Evolutionary conservation across 2,797 vertebrate genomes (phyloP).

Genomic region (Enteromius mattozi): DNA sequence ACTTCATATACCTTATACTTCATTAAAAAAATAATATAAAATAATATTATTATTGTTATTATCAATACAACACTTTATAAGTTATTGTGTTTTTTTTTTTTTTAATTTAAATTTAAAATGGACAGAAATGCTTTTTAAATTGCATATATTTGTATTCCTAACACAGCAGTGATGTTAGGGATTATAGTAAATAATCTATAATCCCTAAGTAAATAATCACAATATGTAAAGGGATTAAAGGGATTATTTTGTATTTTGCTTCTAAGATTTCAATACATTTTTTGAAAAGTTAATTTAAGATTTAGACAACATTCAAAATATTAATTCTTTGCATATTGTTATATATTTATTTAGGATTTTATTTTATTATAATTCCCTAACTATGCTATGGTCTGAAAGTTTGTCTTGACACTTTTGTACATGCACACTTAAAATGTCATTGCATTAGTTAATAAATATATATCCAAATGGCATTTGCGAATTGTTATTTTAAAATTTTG

Average conservation of each 20-base stretch:
- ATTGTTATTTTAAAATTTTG: not conserved
- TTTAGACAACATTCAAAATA: not conserved
- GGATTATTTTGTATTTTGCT: not conserved
- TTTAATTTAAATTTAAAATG: not conserved
- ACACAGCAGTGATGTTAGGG: not conserved
- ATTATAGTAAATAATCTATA: not conserved
- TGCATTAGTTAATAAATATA: not conserved
- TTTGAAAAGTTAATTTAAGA: not conserved
- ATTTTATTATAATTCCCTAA: not conserved
- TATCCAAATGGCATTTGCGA: too few species aligned
- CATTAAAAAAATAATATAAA: not conserved
- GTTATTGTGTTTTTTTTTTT: not conserved
- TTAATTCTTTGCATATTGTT: not conserved
- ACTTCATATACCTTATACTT: not conserved
- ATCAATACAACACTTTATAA: not conserved
- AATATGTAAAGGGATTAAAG: not conserved
- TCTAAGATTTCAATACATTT: not conserved
- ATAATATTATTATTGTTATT: not conserved
- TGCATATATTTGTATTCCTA: not conserved
- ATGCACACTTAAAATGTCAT: slow-evolving; percentile 6
- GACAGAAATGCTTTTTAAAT: not conserved
- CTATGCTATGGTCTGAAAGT: not conserved
- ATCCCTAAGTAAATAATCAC: not conserved
- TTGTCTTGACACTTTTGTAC: not conserved
- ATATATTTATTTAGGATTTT: not conserved